These are phyloP conservation scores for Ethmia dodecea DNA, from an alignment of 2,888 invertebrate species.

Conservation along the genomic window DNA sequence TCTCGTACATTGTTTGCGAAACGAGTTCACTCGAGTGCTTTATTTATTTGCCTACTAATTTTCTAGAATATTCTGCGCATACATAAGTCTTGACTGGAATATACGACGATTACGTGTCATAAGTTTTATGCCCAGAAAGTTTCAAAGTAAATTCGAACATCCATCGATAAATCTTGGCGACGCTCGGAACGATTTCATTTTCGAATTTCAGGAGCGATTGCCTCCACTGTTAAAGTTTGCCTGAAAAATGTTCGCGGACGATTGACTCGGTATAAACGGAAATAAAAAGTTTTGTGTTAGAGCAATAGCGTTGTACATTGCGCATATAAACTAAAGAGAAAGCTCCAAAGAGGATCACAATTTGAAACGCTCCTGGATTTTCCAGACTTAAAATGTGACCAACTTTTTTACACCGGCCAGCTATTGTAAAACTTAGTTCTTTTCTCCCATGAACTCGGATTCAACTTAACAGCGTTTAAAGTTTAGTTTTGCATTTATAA, in stretches of 20 bases:
- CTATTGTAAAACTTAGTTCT: slow-evolving; percentile 42
- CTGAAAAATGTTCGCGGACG: slow-evolving; percentile 77
- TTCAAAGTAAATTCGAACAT: slow-evolving; percentile 76
- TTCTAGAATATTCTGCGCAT: too few relatives aligned
- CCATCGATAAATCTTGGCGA: slow-evolving; percentile 77
- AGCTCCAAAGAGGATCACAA: slow-evolving; percentile 56
- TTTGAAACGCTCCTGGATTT: slow-evolving; percentile 53
- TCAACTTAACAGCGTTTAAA: slow-evolving; percentile 27
- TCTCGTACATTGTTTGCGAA: too few relatives aligned
- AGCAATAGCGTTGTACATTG: slow-evolving; percentile 69
- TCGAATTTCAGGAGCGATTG: slow-evolving; percentile 78
- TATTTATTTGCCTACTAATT: too few relatives aligned
- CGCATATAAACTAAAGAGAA: slow-evolving; percentile 66
- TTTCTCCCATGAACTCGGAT: slow-evolving; percentile 26
- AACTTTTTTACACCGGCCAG: slow-evolving; percentile 46
- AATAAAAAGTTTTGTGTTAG: slow-evolving; percentile 77
- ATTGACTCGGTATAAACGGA: slow-evolving; percentile 77
- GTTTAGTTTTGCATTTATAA: slow-evolving; percentile 29
- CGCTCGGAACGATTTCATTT: slow-evolving; percentile 77
- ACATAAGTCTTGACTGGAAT: slow-evolving; percentile 46
- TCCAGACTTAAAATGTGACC: slow-evolving; percentile 49
- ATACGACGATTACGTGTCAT: slow-evolving; percentile 73
- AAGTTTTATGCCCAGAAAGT: slow-evolving; percentile 75
- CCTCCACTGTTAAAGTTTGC: slow-evolving; percentile 77
- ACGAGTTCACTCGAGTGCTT: too few relatives aligned